phyloP scores from a whole-genome alignment of 2,113 vertebrate species.

The Brevimyrus niger region DNA sequence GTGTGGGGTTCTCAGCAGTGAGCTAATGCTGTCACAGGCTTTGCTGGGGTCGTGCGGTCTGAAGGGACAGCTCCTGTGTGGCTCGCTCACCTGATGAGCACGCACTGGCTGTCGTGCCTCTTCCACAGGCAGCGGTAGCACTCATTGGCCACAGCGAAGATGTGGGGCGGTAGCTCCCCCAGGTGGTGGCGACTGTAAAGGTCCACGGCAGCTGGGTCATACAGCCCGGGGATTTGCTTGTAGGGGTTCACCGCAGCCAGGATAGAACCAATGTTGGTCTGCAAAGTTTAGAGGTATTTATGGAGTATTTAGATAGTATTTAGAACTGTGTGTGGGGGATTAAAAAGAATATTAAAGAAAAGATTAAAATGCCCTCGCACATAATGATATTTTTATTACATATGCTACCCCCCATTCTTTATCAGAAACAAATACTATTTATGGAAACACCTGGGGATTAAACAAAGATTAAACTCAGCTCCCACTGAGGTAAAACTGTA shows the following conservation, averaged over 20 bases:
- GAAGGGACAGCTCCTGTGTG: background rate
- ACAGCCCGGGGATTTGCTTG: constrained; percentile 73
- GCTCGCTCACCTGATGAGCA: constrained; percentile 76
- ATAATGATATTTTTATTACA: background rate
- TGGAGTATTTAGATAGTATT: background rate
- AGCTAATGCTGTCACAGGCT: background rate
- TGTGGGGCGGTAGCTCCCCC: constrained; percentile 83
- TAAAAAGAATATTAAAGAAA: background rate
- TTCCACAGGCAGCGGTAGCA: constrained; percentile 92
- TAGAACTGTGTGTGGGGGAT: background rate
- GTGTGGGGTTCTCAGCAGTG: no score
- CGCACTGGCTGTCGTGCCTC: constrained; percentile 83
- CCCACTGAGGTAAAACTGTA: background rate
- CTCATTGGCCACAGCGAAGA: constrained; percentile 82
- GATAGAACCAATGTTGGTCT: constrained; percentile 91
- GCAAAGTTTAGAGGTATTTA: constrained; percentile 4
- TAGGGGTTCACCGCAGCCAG: constrained; percentile 85
- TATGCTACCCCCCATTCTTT: background rate
- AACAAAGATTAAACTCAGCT: background rate
- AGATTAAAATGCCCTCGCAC: background rate
- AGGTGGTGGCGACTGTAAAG: constrained; percentile 76
- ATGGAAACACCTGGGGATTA: background rate
- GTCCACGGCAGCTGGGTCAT: constrained; percentile 69
- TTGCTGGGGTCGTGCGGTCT: background rate
- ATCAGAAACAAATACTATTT: background rate